These are phyloP conservation scores for Tragelaphus buxtoni DNA, from an alignment of 2,113 vertebrate species.

Conservation along the genomic window DNA sequence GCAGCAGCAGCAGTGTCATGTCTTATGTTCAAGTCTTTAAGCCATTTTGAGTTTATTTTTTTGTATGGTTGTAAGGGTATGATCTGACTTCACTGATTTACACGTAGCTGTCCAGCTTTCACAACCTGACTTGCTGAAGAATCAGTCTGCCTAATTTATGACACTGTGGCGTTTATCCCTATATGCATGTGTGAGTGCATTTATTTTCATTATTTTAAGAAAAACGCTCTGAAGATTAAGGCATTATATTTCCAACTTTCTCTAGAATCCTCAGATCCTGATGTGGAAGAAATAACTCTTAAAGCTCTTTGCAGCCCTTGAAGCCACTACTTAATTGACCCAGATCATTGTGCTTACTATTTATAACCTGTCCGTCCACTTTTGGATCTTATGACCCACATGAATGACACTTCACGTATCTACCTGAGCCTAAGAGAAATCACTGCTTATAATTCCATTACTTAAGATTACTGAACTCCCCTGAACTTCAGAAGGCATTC, in stretches of 20 bases:
- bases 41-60: neutral
- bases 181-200: neutral
- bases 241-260: neutral
- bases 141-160: neutral
- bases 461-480: neutral
- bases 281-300: neutral
- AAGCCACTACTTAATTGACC: neutral
- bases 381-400: neutral
- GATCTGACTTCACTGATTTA: neutral
- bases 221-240: neutral
- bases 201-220: conserved; percentile 15
- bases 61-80: neutral
- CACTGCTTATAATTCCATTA: neutral
- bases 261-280: neutral
- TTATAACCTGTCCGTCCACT: neutral
- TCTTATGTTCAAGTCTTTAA: neutral
- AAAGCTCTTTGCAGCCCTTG: neutral
- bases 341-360: neutral
- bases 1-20: neutral
- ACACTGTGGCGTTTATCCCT: neutral
- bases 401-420: neutral
- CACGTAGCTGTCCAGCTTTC: neutral
- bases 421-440: neutral
- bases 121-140: neutral
- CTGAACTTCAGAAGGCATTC: neutral